Percentiles rank a stretch among this genome's conserved stretches.
phyloP scores from a whole-genome alignment of 2,888 invertebrate genomes.

The Pomacea canaliculata region DNA sequence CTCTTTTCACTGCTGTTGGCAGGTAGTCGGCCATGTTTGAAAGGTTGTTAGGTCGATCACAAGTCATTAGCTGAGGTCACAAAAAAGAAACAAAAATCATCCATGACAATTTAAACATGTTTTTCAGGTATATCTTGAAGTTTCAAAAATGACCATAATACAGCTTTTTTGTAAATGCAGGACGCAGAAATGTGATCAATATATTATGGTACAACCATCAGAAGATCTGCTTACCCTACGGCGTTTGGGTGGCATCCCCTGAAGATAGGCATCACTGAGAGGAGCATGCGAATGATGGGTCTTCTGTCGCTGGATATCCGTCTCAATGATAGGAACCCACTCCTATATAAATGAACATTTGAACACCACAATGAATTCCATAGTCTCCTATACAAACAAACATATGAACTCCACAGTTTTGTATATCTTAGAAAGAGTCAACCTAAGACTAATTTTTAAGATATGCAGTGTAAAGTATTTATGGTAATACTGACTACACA shows the following conservation, averaged over 20 bases:
- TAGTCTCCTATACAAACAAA: too few species aligned
- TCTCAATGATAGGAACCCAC: constrained; percentile 90
- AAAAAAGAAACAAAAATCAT: too few species aligned
- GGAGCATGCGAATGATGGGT: constrained; percentile 75
- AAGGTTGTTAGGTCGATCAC: constrained; percentile 52
- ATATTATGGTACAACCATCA: too few species aligned
- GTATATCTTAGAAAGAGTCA: too few species aligned
- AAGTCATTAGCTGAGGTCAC: constrained; percentile 57
- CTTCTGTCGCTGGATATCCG: constrained; percentile 82
- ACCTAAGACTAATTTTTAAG: too few species aligned
- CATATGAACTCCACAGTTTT: not conserved
- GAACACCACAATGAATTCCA: not conserved
- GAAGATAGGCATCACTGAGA: constrained; percentile 90
- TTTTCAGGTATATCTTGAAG: too few species aligned
- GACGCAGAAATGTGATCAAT: too few species aligned
- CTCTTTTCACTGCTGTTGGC: constrained; percentile 69
- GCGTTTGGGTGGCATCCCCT: constrained; percentile 90
- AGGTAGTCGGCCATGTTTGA: constrained; percentile 56
- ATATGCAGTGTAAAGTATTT: too few species aligned
- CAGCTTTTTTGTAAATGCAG: too few species aligned
- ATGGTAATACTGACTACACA: too few species aligned
- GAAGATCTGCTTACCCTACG: constrained; percentile 76
- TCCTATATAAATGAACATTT: constrained; percentile 70
- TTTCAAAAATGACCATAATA: too few species aligned
- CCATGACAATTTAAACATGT: too few species aligned